phyloP scores from a whole-genome alignment of 64 coral and sea anemone species.

The Montipora capricornis region DNA sequence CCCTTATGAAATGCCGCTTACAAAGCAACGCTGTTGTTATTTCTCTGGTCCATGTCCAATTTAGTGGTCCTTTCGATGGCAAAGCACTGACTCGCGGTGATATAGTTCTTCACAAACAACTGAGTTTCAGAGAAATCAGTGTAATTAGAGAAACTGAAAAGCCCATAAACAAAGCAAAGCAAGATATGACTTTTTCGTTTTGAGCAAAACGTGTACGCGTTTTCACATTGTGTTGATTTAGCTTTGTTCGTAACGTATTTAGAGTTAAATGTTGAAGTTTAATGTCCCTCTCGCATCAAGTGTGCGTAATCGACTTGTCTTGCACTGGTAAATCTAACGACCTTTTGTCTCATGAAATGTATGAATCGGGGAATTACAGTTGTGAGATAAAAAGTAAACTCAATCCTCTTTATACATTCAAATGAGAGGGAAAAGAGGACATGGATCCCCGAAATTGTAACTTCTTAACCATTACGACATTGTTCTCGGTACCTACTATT shows the following conservation, averaged over 20 bases:
- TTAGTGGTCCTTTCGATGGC: too few relatives aligned
- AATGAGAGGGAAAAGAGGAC: neutral
- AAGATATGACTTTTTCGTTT: neutral
- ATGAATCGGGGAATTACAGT: neutral
- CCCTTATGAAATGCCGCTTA: neutral
- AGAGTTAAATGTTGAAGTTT: too few relatives aligned
- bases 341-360: neutral
- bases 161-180: neutral
- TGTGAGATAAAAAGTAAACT: neutral
- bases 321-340: neutral
- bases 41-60: too few relatives aligned
- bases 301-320: neutral
- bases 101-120: neutral
- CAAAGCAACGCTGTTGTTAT: neutral
- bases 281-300: too few relatives aligned
- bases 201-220: too few relatives aligned
- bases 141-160: neutral
- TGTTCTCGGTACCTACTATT: neutral
- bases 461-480: neutral
- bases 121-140: neutral
- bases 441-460: neutral
- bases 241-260: too few relatives aligned
- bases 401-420: slow-evolving; percentile 6
- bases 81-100: too few relatives aligned
- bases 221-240: too few relatives aligned